These are phyloP conservation scores for Pomatostomus ruficeps DNA, from an alignment of 2,113 vertebrate species.

Conservation along the genomic window DNA sequence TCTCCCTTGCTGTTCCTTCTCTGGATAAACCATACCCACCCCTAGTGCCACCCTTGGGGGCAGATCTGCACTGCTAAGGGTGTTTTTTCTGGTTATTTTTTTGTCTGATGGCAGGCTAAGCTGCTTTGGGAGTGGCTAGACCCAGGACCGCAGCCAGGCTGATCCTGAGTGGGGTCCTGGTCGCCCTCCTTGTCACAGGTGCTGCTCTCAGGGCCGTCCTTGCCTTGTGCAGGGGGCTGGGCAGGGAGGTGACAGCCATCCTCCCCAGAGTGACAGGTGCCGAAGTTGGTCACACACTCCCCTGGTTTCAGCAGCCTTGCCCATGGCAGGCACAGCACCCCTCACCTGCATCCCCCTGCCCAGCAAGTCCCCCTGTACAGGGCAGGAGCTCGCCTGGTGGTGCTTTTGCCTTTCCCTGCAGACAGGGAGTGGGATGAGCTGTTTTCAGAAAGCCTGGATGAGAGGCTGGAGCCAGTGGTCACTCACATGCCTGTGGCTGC, in stretches of 20 bases:
- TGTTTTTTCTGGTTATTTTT: rapidly evolving
- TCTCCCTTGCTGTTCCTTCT: background rate
- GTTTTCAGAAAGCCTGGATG: background rate
- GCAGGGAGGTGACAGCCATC: background rate
- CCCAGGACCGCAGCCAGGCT: background rate
- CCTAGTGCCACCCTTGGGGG: background rate
- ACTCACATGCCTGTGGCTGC: rapidly evolving
- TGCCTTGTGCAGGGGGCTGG: background rate
- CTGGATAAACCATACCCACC: background rate
- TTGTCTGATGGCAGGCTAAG: background rate
- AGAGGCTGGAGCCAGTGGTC: background rate
- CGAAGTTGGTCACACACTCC: rapidly evolving
- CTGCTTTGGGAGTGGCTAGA: background rate
- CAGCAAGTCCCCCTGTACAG: rapidly evolving
- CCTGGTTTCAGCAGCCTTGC: rapidly evolving
- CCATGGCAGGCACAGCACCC: rapidly evolving
- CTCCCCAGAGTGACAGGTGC: background rate
- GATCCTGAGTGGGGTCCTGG: rapidly evolving
- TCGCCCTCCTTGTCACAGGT: rapidly evolving
- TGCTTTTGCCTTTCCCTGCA: background rate
- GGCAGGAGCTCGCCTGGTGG: background rate
- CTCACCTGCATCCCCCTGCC: rapidly evolving
- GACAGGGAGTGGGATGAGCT: background rate
- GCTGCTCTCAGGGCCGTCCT: background rate
- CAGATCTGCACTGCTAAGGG: rapidly evolving